Conservation (phyloP, 2,888 invertebrate species). For the Elmis aenea region DNA sequence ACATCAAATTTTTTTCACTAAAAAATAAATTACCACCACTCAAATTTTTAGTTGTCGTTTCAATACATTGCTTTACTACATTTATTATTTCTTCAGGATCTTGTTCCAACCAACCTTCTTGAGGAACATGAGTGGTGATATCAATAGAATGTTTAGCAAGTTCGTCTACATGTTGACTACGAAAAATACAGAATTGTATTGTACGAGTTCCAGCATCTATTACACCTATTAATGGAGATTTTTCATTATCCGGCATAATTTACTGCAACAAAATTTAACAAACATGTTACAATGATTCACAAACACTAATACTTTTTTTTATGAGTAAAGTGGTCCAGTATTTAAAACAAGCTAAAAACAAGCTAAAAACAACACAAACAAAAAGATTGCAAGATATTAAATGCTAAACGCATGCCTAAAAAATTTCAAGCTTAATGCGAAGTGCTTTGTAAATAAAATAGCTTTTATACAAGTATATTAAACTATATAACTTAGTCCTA, state of each 20-base stretch:
- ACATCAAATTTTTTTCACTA: slow-evolving; percentile 3
- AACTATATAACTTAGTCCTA: no score
- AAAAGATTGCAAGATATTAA: no score
- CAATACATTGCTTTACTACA: slow-evolving; percentile 74
- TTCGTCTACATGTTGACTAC: slow-evolving; percentile 72
- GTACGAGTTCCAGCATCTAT: slow-evolving; percentile 96
- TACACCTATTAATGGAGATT: slow-evolving; percentile 67
- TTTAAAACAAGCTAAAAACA: no score
- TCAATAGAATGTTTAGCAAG: slow-evolving; percentile 77
- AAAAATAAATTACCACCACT: not conserved
- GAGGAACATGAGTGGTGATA: slow-evolving; percentile 71
- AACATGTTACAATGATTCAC: not conserved
- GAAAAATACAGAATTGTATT: slow-evolving; percentile 60
- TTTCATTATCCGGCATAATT: slow-evolving; percentile 9
- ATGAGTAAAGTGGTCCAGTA: no score
- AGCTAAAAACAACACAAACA: no score
- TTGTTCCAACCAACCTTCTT: slow-evolving; percentile 93
- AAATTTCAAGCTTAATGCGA: no score
- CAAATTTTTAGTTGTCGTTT: slow-evolving; percentile 64
- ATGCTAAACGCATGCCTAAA: no score
- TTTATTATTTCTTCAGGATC: slow-evolving; percentile 81
- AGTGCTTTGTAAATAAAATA: no score
- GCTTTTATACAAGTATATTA: no score
- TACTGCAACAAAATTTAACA: not conserved
- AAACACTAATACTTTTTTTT: no score